Base-by-base conservation (phyloP, 2,113 vertebrate genomes). In the Rhea americana region DNA sequence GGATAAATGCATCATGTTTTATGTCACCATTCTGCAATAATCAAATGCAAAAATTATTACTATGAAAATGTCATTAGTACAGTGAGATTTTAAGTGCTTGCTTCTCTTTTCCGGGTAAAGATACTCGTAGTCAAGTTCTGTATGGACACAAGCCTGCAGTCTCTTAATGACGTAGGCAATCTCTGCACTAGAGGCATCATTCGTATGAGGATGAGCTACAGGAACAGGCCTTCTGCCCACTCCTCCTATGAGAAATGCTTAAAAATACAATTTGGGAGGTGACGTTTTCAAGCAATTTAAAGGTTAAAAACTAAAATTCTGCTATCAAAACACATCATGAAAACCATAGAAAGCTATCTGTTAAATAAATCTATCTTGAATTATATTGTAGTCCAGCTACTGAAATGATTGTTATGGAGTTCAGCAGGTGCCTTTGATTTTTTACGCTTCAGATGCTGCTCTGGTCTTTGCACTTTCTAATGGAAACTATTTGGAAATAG, bases 351-450 rank as follows among this genome's bases (percentile, higher is more conserved):
- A 76, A 47, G 78, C 85, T 84, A 82, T 45, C 70, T 90, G 53
- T 58, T 35, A 82, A 76, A 87, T 91, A 91, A 77, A 48, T 84
- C 21, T 68, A 21, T 91, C 47, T 94, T 91, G 67, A 76, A 65
- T 0, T 1, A 43, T 59, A 88, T 63, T 30, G 8, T 59, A 53
- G 91, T 71, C 90, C 41, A n/a, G 71, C 75, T 95, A 63, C 63
- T 92, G 73, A 82, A 91, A 62, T 41, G 41, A 51, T 75, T 92
- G 70, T 68, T 82, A 75, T 32, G 58, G 65, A 87, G 91, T 70
- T 94, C 72, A 59, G 83, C 93, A 81, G 79, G 90, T 88, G 80
- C 83, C 65, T 61, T 39, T 32, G 68, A 41, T 59, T 81, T 77
- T 75, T 85, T 76, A 45, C 28, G 53, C 68, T 79, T 91, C 62